Conservation (phyloP, 2,888 invertebrate species). For the Noctua comes region DNA sequence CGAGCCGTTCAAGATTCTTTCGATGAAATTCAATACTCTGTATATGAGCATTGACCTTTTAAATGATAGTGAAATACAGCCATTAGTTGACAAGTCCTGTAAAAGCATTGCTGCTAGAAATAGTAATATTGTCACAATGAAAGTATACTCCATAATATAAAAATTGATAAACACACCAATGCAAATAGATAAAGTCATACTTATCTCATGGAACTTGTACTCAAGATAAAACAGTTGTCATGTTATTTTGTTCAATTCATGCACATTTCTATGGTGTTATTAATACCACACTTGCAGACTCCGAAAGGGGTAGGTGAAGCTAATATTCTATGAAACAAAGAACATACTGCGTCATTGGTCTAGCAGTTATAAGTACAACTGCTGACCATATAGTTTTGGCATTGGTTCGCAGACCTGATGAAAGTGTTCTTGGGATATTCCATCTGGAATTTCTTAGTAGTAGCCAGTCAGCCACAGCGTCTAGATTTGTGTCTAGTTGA, state of each 20-base stretch:
- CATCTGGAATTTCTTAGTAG: not conserved
- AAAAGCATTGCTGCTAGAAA: constrained; percentile 2
- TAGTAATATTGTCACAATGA: not conserved
- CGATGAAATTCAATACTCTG: not conserved
- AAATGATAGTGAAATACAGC: not conserved
- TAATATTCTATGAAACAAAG: not conserved
- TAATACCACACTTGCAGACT: no score
- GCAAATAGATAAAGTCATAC: constrained; percentile 39
- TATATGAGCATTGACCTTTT: no score
- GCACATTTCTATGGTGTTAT: not conserved
- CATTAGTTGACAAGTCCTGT: not conserved
- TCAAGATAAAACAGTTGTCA: constrained; percentile 44
- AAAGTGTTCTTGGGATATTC: not conserved
- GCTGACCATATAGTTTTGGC: no score
- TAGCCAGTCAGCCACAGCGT: not conserved
- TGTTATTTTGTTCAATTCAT: constrained; percentile 18
- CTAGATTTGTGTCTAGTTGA: not conserved
- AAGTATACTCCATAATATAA: not conserved
- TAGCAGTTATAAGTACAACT: not conserved
- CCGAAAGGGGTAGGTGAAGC: not conserved
- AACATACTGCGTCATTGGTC: not conserved
- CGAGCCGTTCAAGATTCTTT: not conserved
- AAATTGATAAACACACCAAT: constrained; percentile 32
- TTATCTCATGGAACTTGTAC: constrained; percentile 57
- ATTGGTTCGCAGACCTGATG: not conserved